These are phyloP conservation scores for Pammene fasciana DNA, from an alignment of 2,888 invertebrate species.

Conservation along the genomic window DNA sequence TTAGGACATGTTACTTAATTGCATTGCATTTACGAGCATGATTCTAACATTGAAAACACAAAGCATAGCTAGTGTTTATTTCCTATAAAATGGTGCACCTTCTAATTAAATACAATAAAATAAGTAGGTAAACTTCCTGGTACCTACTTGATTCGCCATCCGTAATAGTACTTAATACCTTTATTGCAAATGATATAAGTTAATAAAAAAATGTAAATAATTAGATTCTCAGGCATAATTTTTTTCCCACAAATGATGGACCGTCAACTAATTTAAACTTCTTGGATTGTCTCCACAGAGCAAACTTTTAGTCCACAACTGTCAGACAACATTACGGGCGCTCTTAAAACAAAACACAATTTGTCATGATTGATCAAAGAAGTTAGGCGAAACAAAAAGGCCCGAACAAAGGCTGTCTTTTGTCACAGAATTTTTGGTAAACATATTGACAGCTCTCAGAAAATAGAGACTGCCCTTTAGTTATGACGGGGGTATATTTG, in stretches of 20 bases:
- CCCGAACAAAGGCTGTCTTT: conserved; percentile 61
- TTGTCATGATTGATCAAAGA: conserved; percentile 81
- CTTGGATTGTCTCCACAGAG: conserved; percentile 60
- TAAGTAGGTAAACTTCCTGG: no score
- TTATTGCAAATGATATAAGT: background rate
- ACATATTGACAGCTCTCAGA: conserved; percentile 41
- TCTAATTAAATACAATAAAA: no score
- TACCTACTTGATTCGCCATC: no score
- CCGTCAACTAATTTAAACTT: conserved; percentile 66
- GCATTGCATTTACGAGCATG: no score
- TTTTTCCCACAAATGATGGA: conserved; percentile 42
- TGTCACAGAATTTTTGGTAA: conserved; percentile 57
- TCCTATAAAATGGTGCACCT: no score
- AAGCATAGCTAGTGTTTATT: no score
- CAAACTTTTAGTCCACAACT: conserved; percentile 67
- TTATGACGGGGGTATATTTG: conserved; percentile 35
- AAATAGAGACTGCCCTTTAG: conserved; percentile 35
- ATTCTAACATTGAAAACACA: no score
- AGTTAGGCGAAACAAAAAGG: conserved; percentile 70
- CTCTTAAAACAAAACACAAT: conserved; percentile 76
- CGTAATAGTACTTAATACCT: no score
- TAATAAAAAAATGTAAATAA: background rate
- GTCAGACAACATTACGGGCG: conserved; percentile 70
- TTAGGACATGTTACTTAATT: no score
- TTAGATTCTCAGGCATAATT: background rate